These are phyloP conservation scores for Thera obeliscata DNA, from an alignment of 2,888 invertebrate genomes.

Conservation along the genomic window DNA sequence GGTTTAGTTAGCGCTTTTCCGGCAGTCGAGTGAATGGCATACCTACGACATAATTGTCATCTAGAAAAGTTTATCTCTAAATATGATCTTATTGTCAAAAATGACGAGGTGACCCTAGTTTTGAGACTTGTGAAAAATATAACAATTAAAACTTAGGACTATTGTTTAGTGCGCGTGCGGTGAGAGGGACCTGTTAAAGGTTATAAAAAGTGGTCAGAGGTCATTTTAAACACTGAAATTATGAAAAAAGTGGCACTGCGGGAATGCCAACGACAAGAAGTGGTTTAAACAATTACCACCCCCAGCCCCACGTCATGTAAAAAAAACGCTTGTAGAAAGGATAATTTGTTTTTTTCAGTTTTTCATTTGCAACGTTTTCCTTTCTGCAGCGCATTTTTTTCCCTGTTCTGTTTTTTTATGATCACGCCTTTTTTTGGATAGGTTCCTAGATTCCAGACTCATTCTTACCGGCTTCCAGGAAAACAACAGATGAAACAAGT, in stretches of 20 bases:
- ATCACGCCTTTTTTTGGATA: no score
- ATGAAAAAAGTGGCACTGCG: not conserved
- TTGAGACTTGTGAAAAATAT: constrained; percentile 46
- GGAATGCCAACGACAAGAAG: no score
- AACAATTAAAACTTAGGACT: constrained; percentile 43
- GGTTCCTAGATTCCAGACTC: no score
- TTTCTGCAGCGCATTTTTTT: no score
- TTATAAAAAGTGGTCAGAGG: constrained; percentile 40
- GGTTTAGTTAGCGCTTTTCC: not conserved
- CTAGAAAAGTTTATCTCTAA: constrained; percentile 5
- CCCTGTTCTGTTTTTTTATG: no score
- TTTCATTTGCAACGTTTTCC: no score
- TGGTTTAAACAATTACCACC: no score
- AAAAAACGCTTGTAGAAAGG: no score
- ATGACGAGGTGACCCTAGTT: constrained; percentile 30
- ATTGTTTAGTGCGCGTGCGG: constrained; percentile 41
- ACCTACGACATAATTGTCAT: constrained; percentile 13
- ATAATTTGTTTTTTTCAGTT: no score
- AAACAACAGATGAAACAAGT: no score
- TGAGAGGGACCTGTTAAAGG: constrained; percentile 41
- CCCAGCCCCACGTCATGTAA: no score
- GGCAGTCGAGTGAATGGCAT: not conserved
- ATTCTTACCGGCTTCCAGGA: no score
- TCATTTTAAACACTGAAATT: constrained; percentile 18
- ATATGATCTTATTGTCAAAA: constrained; percentile 32